phyloP scores from a whole-genome alignment of 35 echinoderm and acorn worm genomes.

The Apostichopus californicus region DNA sequence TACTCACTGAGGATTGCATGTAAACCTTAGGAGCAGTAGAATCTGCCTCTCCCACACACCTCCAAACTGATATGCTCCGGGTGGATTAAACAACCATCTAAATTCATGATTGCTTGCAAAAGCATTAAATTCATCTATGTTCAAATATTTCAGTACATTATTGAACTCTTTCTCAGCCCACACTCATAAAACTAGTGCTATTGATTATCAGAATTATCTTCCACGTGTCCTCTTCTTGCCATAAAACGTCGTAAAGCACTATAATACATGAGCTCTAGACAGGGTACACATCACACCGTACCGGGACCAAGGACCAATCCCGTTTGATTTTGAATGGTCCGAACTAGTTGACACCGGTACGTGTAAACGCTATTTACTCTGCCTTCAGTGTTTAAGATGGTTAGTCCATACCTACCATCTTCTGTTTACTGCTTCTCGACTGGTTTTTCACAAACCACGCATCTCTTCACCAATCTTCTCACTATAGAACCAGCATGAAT shows the following conservation, averaged over 20 bases:
- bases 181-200: conserved; percentile 55
- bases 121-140: neutral
- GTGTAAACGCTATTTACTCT: conserved; percentile 32
- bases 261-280: conserved; percentile 49
- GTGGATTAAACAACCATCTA: conserved; percentile 63
- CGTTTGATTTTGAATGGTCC: conserved; percentile 46
- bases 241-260: conserved; percentile 36
- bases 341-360: conserved; percentile 60
- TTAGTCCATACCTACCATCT: neutral
- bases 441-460: neutral
- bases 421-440: neutral
- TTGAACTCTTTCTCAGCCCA: conserved; percentile 43
- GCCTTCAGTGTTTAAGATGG: conserved; percentile 13
- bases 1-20: conserved; percentile 22
- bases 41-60: no score
- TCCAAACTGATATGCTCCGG: conserved; percentile 42
- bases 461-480: conserved; percentile 21
- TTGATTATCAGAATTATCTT: conserved; percentile 48
- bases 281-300: conserved; percentile 68
- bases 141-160: neutral
- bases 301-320: conserved; percentile 21
- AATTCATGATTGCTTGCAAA: conserved; percentile 22
- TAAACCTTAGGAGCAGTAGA: conserved; percentile 39
- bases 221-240: neutral
- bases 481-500: neutral